Evolutionary conservation across 2,797 vertebrate genomes (phyloP), one percentile per base, ranked within the genome.

Genomic region (Tapera naevia): DNA sequence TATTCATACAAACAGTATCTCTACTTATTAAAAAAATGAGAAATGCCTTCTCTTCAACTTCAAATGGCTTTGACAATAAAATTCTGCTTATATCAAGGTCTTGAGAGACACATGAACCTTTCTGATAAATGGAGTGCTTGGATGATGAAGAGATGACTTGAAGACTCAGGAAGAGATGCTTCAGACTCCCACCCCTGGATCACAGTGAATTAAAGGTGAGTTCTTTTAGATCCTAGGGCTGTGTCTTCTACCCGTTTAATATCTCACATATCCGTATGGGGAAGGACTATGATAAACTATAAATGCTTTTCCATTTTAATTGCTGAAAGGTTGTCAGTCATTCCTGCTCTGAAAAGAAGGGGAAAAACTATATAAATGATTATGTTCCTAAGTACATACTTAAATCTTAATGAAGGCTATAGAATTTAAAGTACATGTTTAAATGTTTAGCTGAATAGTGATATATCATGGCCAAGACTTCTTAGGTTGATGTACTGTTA

Each of bases 21-120:
- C 93, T 96, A 88, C 95, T 94, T 97, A 96, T 97, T 96, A 86
- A 96, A 97, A 97, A 97, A 96, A 73, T 91, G 94, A 93, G 92
- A 94, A 95, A 96, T 88, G 46, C 37, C 73, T 94, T 95, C 54
- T 93, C 83, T 80, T 93, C 91, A 79, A 81, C 93, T 93, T 94
- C 88, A 94, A 89, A 94, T 95, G 79, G 94, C 64, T 94, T 94
- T 93, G 87, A 92, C 95, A 96, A 96, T 96, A 92, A 94, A 94
- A 84, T 89, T 92, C 71, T 89, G 60, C 88, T 94, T 95, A 88
- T 91, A 95, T 79, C 76, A 91, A 91, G 80, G 92, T 95, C 96
- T 97, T 89, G 62, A 67, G 91, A 95, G 95, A 95, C 95, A 83
- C 88, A 96, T 95, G 92, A 95, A 96, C 58, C 73, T 57, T 90